Evolutionary conservation across 2,113 vertebrate genomes (phyloP).

Genomic region (Mirza zaza): DNA sequence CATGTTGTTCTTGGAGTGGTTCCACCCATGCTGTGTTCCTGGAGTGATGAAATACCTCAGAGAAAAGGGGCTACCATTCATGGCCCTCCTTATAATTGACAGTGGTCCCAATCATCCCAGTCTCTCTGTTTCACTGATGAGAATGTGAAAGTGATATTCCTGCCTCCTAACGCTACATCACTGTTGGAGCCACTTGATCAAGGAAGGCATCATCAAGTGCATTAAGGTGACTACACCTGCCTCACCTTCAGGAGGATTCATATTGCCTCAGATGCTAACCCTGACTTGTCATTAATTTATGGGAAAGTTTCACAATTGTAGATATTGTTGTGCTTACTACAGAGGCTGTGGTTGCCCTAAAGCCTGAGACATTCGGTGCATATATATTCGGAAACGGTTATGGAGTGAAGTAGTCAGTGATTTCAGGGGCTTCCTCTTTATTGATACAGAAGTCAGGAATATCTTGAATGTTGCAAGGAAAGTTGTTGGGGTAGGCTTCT

Average conservation of each 20-base stretch:
- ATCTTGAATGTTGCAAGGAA: neutral
- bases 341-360: neutral
- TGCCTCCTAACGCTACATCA: neutral
- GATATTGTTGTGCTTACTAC: neutral
- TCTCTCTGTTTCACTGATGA: neutral
- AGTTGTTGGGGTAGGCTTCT: neutral
- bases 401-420: neutral
- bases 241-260: neutral
- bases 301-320: neutral
- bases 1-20: neutral
- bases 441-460: neutral
- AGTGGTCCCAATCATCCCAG: neutral
- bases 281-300: neutral
- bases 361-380: neutral
- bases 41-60: neutral
- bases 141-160: neutral
- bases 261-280: neutral
- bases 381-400: neutral
- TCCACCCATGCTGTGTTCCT: neutral
- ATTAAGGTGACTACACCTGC: neutral
- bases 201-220: neutral
- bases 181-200: neutral
- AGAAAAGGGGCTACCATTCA: neutral
- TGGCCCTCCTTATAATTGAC: neutral
- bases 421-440: neutral